A percentile compares a stretch with the other conserved stretches of the same genome.
Evolutionary conservation across 2,888 invertebrate species (phyloP).

Genomic region (Dryobota labecula): DNA sequence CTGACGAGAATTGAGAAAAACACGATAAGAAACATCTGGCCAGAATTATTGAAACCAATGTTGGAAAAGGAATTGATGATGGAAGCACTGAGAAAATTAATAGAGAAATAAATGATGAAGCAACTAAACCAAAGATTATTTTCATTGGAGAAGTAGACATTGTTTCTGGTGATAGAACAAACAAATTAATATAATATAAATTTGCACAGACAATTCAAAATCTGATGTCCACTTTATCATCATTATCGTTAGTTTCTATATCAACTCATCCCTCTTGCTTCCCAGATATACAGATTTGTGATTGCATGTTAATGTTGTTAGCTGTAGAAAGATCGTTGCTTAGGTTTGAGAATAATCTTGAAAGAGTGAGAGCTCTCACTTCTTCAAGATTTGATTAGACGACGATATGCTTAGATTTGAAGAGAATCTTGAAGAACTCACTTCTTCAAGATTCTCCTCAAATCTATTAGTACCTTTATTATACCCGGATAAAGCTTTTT

Average conservation of each 20-base stretch:
- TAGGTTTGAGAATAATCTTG: no score
- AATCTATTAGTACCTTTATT: neutral
- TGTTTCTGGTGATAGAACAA: neutral
- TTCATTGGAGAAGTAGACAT: neutral
- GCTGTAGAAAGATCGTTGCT: neutral
- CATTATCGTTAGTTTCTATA: neutral
- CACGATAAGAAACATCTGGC: conserved; percentile 14
- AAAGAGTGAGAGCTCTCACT: no score
- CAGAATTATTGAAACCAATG: neutral
- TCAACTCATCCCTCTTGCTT: neutral
- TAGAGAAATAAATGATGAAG: neutral
- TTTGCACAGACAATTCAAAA: neutral
- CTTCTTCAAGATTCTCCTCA: neutral
- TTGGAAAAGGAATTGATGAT: neutral
- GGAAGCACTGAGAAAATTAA: neutral
- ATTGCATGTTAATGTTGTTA: neutral
- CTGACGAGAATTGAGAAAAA: conserved; percentile 13
- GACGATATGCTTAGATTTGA: no score
- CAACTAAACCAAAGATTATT: neutral
- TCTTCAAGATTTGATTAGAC: no score
- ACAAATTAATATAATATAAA: no score
- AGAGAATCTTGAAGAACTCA: no score
- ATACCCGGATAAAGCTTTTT: neutral
- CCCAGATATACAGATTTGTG: neutral
- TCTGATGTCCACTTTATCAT: neutral